Conservation (phyloP, 2,888 invertebrate genomes). For the Lithophane socia region DNA sequence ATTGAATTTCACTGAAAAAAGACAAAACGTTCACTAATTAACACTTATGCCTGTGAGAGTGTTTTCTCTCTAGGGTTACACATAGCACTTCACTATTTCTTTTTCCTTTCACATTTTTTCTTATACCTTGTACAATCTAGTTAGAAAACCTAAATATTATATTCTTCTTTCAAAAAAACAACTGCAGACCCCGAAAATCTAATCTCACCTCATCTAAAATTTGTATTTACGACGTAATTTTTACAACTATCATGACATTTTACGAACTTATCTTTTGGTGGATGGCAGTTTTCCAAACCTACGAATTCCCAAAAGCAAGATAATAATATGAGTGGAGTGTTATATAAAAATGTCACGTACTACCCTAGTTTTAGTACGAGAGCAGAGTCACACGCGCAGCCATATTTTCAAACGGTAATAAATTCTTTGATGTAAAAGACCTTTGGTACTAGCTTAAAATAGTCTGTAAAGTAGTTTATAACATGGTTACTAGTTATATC, state of each 20-base stretch:
- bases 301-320: constrained; percentile 71
- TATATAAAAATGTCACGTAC: constrained; percentile 80
- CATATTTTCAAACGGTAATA: constrained; percentile 48
- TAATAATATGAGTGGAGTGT: constrained; percentile 75
- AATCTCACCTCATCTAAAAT: constrained; percentile 16
- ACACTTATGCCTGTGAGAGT: background rate
- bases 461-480: background rate
- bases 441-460: background rate
- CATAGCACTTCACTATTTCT: background rate
- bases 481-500: background rate
- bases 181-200: background rate
- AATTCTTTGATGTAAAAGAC: constrained; percentile 36
- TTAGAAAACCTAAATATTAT: background rate
- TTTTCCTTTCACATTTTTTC: background rate
- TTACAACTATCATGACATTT: constrained; percentile 44
- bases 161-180: background rate
- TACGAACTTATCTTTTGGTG: constrained; percentile 51
- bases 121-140: background rate
- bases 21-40: no score
- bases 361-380: constrained; percentile 48
- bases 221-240: constrained; percentile 45
- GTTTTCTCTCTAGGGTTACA: background rate
- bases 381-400: constrained; percentile 23
- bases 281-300: constrained; percentile 78
- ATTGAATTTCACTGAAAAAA: background rate